These are phyloP conservation scores for Mesocentrotus franciscanus DNA, from an alignment of 53 echinoderm and acorn worm species.

Conservation along the genomic window DNA sequence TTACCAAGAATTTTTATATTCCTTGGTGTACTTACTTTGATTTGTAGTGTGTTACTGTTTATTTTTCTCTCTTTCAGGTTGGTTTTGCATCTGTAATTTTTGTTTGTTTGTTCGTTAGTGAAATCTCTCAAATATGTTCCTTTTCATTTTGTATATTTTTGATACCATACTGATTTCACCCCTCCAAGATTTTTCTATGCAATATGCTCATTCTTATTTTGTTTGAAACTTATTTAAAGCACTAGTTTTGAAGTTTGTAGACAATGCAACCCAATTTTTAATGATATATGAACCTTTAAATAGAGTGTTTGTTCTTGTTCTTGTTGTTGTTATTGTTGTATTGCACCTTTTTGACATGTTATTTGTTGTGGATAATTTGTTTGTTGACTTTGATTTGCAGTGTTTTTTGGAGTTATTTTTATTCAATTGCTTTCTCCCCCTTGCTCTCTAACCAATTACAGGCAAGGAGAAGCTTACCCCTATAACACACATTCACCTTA, in stretches of 20 bases:
- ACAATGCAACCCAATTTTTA: background rate
- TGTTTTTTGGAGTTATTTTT: slow-evolving; percentile 45
- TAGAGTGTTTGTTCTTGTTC: too few relatives aligned
- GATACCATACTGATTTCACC: background rate
- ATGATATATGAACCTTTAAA: too few relatives aligned
- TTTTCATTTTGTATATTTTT: background rate
- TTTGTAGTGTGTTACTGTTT: background rate
- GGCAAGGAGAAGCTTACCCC: slow-evolving; percentile 60
- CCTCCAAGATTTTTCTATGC: background rate
- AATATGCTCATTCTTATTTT: background rate
- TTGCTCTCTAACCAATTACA: slow-evolving; percentile 30
- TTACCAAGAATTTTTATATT: background rate
- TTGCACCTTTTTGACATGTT: background rate
- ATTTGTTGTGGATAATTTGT: background rate
- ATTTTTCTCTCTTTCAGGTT: background rate
- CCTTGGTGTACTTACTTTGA: background rate
- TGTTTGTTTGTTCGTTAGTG: background rate
- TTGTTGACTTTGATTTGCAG: slow-evolving; percentile 10
- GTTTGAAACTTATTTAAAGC: too few relatives aligned
- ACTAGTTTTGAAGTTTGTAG: background rate
- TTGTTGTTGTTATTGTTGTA: background rate
- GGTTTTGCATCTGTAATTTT: background rate
- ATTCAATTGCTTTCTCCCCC: slow-evolving; percentile 24
- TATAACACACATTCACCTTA: slow-evolving; percentile 49
- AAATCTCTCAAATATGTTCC: background rate